Evolutionary conservation across 2,888 invertebrate genomes (phyloP).

Genomic region (Ethmia dodecea): DNA sequence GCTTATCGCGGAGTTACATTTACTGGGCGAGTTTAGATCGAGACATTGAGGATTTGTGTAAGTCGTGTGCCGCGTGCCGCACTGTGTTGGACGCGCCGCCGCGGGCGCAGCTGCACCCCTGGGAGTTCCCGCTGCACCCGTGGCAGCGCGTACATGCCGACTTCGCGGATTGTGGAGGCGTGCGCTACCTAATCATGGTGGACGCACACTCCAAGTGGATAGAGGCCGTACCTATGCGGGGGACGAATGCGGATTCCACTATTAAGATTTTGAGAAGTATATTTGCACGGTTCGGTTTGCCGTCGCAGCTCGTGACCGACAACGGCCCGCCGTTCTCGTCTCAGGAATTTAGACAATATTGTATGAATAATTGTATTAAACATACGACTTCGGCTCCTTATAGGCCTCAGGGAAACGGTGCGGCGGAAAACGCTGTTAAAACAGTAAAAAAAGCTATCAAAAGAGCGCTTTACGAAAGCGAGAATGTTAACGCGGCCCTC

Average conservation of each 20-base stretch:
- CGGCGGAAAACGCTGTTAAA: conserved; percentile 18
- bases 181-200: conserved; percentile 18
- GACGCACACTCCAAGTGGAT: conserved; percentile 23
- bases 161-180: conserved; percentile 2
- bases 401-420: conserved; percentile 18
- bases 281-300: neutral
- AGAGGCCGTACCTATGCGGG: conserved; percentile 10
- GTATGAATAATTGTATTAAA: conserved; percentile 13
- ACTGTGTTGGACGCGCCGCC: conserved; percentile 10
- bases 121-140: no score
- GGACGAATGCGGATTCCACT: neutral
- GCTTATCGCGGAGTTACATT: no score
- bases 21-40: no score
- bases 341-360: conserved; percentile 17
- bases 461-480: conserved; percentile 9
- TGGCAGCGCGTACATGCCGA: conserved; percentile 16
- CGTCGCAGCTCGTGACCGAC: conserved; percentile 10
- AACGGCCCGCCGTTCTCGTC: conserved; percentile 17
- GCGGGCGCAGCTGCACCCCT: no score
- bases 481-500: conserved; percentile 13
- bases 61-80: neutral
- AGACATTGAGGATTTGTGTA: conserved; percentile 5
- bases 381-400: conserved; percentile 14
- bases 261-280: conserved; percentile 10
- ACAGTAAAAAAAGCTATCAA: conserved; percentile 11